Evolutionary conservation across 2,113 vertebrate species (phyloP).

Genomic region (Charina bottae): DNA sequence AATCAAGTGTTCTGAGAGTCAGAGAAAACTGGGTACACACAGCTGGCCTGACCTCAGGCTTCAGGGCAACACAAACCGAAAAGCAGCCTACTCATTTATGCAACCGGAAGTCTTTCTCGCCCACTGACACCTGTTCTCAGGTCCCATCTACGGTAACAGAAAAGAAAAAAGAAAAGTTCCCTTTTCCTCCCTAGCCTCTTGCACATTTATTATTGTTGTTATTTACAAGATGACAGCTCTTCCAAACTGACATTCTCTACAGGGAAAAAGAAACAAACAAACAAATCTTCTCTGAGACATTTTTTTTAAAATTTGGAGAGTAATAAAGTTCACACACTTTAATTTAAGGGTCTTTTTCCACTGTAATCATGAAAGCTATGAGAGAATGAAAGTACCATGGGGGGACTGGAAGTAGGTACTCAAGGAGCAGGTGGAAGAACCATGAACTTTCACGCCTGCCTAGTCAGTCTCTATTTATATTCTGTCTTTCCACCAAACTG

Average conservation of each 20-base stretch:
- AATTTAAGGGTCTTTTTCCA: slow-evolving; percentile 58
- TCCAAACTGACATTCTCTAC: slow-evolving; percentile 31
- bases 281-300: slow-evolving; percentile 27
- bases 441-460: neutral
- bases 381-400: slow-evolving; percentile 54
- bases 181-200: neutral
- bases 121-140: neutral
- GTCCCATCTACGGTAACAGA: neutral
- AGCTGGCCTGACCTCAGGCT: neutral
- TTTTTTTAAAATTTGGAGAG: slow-evolving; percentile 56
- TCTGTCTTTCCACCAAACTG: neutral
- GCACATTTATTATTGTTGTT: neutral
- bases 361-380: slow-evolving; percentile 66
- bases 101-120: neutral
- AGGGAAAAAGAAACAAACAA: slow-evolving; percentile 61
- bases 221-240: slow-evolving; percentile 26
- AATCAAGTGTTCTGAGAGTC: neutral
- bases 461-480: neutral
- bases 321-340: slow-evolving; percentile 51
- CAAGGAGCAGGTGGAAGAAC: slow-evolving; percentile 32
- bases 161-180: neutral
- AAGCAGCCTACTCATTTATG: neutral
- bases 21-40: neutral
- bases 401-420: slow-evolving; percentile 65
- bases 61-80: neutral